Conservation (phyloP, 2,113 vertebrate species). For the Pachypanchax playfairii region DNA sequence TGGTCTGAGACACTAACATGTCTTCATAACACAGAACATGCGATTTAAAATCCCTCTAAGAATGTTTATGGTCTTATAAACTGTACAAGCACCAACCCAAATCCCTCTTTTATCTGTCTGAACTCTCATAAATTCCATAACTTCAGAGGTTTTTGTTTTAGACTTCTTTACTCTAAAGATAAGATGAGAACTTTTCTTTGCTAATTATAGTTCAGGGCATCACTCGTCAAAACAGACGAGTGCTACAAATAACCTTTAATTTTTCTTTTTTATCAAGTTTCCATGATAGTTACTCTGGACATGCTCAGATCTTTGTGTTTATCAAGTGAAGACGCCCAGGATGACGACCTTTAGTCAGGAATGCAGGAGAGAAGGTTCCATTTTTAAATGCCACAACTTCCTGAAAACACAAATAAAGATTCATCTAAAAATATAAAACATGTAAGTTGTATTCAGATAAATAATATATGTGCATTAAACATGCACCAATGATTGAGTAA, state of each 20-base stretch:
- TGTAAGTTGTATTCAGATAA: too few relatives aligned
- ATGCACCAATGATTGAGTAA: too few relatives aligned
- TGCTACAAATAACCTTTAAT: constrained; percentile 11
- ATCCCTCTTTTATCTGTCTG: constrained; percentile 37
- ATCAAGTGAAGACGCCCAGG: constrained; percentile 21
- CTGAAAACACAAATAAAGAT: neutral
- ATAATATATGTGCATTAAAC: too few relatives aligned
- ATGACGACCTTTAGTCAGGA: constrained; percentile 7
- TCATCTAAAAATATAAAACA: neutral
- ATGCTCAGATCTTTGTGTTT: constrained; percentile 8
- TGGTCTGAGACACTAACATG: constrained; percentile 40
- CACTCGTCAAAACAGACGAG: constrained; percentile 49
- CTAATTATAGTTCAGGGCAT: constrained; percentile 62
- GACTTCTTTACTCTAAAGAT: constrained; percentile 48
- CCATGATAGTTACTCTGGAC: constrained; percentile 36
- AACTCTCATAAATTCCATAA: constrained; percentile 46
- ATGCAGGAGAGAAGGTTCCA: constrained; percentile 15
- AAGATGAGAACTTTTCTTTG: constrained; percentile 46
- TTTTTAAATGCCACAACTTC: too few relatives aligned
- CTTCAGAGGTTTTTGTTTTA: constrained; percentile 49
- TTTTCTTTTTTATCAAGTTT: constrained; percentile 52
- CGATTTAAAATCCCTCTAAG: constrained; percentile 27
- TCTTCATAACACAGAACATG: constrained; percentile 22
- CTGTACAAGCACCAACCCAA: constrained; percentile 14
- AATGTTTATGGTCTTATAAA: constrained; percentile 60